A percentile compares a stretch with the other conserved stretches of the same genome.
phyloP scores from a whole-genome alignment of 2,113 vertebrate species.

The Crotalus tigris region DNA sequence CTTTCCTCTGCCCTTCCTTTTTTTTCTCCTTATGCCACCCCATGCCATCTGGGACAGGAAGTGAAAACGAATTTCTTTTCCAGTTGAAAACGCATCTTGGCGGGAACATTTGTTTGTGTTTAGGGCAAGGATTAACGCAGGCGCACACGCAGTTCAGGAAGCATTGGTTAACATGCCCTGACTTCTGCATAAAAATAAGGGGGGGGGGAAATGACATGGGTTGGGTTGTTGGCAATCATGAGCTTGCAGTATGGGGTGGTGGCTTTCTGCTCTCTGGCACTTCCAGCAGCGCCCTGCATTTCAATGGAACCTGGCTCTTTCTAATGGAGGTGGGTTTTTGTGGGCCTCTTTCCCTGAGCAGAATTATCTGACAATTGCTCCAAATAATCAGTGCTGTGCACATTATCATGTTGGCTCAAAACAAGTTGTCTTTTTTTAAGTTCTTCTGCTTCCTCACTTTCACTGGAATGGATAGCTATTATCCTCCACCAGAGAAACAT shows the following conservation, averaged over 20 bases:
- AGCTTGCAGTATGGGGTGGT: not conserved
- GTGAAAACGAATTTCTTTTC: not conserved
- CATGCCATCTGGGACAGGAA: slow-evolving; percentile 20
- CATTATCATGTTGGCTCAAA: not conserved
- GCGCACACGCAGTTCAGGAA: not conserved
- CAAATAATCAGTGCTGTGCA: not conserved
- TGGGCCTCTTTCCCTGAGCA: not conserved
- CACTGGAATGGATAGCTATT: not conserved
- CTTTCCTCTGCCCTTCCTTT: too few relatives aligned
- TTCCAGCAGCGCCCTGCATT: slow-evolving; percentile 4
- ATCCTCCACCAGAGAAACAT: not conserved
- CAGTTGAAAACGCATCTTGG: slow-evolving; percentile 11
- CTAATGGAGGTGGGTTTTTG: not conserved
- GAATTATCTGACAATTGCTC: not conserved
- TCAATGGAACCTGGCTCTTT: not conserved
- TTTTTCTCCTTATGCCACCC: not conserved
- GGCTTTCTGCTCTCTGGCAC: not conserved
- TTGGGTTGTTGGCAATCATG: slow-evolving; percentile 8
- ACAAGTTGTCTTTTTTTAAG: not conserved
- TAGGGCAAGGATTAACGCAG: not conserved
- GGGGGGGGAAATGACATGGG: not conserved
- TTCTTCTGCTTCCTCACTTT: not conserved
- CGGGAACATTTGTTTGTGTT: slow-evolving; percentile 19
- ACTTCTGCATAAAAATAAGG: not conserved
- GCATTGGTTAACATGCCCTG: slow-evolving; percentile 4